Evolutionary conservation across 2,113 vertebrate species (phyloP).

Genomic region (Pavo muticus): DNA sequence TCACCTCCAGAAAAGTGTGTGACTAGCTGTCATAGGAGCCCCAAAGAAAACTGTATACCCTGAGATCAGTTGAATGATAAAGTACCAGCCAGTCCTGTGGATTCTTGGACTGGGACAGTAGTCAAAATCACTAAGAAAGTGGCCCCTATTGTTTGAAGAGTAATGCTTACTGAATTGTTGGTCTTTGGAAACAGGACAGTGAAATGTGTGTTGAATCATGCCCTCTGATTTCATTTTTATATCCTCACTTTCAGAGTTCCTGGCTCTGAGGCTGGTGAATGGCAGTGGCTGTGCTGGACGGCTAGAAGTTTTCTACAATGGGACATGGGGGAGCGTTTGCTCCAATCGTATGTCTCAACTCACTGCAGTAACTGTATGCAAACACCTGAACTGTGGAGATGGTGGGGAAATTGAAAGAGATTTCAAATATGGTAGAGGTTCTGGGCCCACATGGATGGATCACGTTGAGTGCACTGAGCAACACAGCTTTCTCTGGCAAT

Average conservation of each 20-base stretch:
- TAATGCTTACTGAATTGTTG: neutral
- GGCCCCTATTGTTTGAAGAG: neutral
- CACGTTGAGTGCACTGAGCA: conserved; percentile 38
- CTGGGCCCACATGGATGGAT: conserved; percentile 56
- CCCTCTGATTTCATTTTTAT: neutral
- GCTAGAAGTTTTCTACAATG: conserved; percentile 62
- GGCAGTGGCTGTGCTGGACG: conserved; percentile 30
- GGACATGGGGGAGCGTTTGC: conserved; percentile 59
- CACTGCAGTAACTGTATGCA: conserved; percentile 23
- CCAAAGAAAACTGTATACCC: neutral
- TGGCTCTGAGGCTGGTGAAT: conserved; percentile 41
- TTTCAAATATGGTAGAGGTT: conserved; percentile 16
- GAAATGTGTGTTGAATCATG: neutral
- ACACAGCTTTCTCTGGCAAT: conserved; percentile 47
- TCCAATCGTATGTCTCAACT: conserved; percentile 53
- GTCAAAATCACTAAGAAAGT: neutral
- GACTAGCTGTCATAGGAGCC: neutral
- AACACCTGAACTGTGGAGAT: conserved; percentile 31
- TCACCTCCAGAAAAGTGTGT: neutral
- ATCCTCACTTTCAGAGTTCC: conserved; percentile 37
- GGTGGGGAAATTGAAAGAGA: neutral
- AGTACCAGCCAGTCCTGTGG: neutral
- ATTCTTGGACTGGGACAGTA: neutral
- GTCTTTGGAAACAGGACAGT: neutral
- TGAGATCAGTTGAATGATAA: neutral